phyloP scores from a whole-genome alignment of 2,113 vertebrate genomes.

The Helogale parvula region DNA sequence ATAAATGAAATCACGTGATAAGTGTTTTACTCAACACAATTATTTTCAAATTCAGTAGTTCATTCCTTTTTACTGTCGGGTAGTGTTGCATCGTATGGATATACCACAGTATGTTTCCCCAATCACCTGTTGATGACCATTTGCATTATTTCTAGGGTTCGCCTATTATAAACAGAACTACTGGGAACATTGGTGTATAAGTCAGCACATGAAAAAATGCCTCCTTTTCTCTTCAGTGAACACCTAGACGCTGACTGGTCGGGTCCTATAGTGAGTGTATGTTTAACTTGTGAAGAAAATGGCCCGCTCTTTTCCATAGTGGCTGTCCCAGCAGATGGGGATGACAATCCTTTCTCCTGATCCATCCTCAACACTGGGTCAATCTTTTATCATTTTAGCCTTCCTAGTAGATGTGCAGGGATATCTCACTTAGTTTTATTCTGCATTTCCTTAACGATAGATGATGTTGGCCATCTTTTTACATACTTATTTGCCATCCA shows the following conservation, averaged over 20 bases:
- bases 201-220: background rate
- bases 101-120: background rate
- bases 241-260: background rate
- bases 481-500: background rate
- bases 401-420: background rate
- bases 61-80: background rate
- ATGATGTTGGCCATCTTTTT: background rate
- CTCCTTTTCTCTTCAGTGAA: background rate
- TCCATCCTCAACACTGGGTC: background rate
- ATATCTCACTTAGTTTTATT: background rate
- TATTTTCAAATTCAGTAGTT: background rate
- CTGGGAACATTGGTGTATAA: background rate
- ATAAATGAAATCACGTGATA: background rate
- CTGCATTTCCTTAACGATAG: background rate
- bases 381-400: background rate
- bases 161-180: background rate
- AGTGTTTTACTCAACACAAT: background rate
- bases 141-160: background rate
- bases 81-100: background rate
- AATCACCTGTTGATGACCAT: background rate
- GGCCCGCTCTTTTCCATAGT: background rate
- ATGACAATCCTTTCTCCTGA: background rate
- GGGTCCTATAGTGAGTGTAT: background rate
- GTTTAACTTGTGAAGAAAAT: background rate
- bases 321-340: accelerated